Percentiles rank a stretch among this genome's conserved stretches.
Evolutionary conservation across 1,140 invertebrate species (phyloP).

Genomic region (Schmidtea mediterranea): DNA sequence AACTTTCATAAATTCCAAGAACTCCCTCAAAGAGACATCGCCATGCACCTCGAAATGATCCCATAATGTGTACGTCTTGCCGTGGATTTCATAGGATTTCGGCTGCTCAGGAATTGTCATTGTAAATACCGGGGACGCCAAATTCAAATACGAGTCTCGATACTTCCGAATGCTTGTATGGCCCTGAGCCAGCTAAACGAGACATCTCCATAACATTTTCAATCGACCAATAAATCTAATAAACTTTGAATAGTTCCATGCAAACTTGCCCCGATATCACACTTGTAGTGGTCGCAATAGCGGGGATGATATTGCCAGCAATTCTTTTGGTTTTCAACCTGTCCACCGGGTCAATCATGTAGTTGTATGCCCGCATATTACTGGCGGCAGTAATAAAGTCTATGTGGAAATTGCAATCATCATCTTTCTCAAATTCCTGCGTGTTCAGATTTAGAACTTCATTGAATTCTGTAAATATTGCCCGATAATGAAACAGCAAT

Average conservation of each 20-base stretch:
- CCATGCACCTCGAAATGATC: slow-evolving; percentile 82
- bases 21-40: slow-evolving; percentile 68
- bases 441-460: slow-evolving; percentile 8
- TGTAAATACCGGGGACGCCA: slow-evolving; percentile 79
- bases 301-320: slow-evolving; percentile 92
- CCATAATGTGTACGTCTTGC: slow-evolving; percentile 49
- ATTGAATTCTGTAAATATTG: no score
- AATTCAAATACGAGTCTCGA: slow-evolving; percentile 87
- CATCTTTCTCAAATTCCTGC: slow-evolving; percentile 90
- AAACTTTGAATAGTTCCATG: slow-evolving; percentile 61
- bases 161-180: slow-evolving; percentile 37
- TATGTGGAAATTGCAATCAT: slow-evolving; percentile 89
- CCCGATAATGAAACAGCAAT: no score
- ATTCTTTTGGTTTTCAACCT: slow-evolving; percentile 85
- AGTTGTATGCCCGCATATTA: slow-evolving; percentile 79
- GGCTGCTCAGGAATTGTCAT: slow-evolving; percentile 63
- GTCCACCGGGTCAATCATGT: slow-evolving; percentile 71
- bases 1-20: slow-evolving; percentile 72
- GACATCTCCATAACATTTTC: no score
- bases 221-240: no score
- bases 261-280: slow-evolving; percentile 74
- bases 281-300: slow-evolving; percentile 90
- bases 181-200: slow-evolving; percentile 19
- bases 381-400: slow-evolving; percentile 93
- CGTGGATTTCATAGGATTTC: no score